phyloP scores from a whole-genome alignment of 1,140 invertebrate species.

The Cydia amplana region DNA sequence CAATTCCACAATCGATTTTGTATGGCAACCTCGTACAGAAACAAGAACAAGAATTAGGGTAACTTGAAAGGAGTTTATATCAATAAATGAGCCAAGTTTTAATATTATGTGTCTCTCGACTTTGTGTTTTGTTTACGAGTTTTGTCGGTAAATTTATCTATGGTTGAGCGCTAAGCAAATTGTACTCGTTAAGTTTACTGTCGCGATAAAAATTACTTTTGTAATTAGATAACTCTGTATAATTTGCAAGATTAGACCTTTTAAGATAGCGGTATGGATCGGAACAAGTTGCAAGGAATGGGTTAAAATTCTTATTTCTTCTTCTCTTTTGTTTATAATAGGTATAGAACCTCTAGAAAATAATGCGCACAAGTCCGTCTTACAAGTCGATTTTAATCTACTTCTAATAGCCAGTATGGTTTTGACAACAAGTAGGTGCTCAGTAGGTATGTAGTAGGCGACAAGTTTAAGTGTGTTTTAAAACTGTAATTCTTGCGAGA shows the following conservation, averaged over 20 bases:
- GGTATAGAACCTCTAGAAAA: too few species aligned
- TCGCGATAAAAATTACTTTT: slow-evolving; percentile 10
- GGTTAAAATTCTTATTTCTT: too few species aligned
- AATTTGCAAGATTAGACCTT: neutral
- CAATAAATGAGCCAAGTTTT: slow-evolving; percentile 32
- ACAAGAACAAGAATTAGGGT: slow-evolving; percentile 31
- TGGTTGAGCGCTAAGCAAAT: neutral
- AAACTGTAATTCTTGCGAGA: too few species aligned
- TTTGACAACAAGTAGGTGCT: too few species aligned
- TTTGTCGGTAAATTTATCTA: slow-evolving; percentile 24
- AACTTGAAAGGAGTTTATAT: slow-evolving; percentile 31
- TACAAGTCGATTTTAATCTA: too few species aligned
- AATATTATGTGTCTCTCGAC: slow-evolving; percentile 30
- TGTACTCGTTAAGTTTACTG: neutral
- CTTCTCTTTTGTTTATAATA: too few species aligned
- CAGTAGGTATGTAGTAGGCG: too few species aligned
- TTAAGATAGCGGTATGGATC: neutral
- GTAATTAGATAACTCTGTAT: neutral
- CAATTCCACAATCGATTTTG: slow-evolving; percentile 5
- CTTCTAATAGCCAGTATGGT: too few species aligned
- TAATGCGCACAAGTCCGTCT: too few species aligned
- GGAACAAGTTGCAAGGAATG: too few species aligned
- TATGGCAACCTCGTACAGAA: neutral
- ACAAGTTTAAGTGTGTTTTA: too few species aligned
- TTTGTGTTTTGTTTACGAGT: slow-evolving; percentile 26